Percentiles rank a stretch among this genome's conserved stretches.
These are phyloP conservation scores for Spodoptera exigua DNA, from an alignment of 2,888 invertebrate genomes.

Conservation along the genomic window DNA sequence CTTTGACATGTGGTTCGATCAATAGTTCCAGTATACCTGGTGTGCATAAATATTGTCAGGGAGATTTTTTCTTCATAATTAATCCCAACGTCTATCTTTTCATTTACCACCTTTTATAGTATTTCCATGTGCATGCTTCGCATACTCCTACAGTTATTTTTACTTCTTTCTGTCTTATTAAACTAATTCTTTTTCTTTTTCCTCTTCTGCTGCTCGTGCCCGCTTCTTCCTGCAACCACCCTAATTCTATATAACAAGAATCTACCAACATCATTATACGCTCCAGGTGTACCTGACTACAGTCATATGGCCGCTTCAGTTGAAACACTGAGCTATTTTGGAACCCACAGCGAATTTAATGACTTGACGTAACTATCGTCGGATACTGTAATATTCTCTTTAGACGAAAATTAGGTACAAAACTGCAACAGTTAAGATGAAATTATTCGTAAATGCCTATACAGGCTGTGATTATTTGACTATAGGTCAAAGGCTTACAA, in stretches of 20 bases:
- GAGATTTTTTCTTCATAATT: too few species aligned
- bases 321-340: conserved; percentile 22
- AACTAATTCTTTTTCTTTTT: conserved; percentile 31
- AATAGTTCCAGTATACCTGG: too few species aligned
- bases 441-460: conserved; percentile 47
- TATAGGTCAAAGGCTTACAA: conserved; percentile 27
- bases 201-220: conserved; percentile 9
- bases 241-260: conserved; percentile 35
- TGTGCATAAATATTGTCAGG: too few species aligned
- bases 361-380: conserved; percentile 1
- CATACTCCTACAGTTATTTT: neutral
- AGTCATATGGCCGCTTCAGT: conserved; percentile 9
- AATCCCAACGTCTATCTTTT: neutral
- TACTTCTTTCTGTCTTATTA: neutral
- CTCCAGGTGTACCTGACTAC: conserved; percentile 17
- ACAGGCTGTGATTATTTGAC: conserved; percentile 58
- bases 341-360: conserved; percentile 8
- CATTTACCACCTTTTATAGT: neutral
- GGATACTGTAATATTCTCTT: conserved; percentile 8
- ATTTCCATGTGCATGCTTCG: neutral
- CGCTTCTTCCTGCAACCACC: conserved; percentile 43
- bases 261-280: conserved; percentile 8
- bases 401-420: conserved; percentile 2
- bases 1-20: too few species aligned
- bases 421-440: conserved; percentile 10